Percentiles rank a stretch among this genome's conserved stretches.
phyloP scores from a whole-genome alignment of 2,888 invertebrate species.

The Ichneumon xanthorius region DNA sequence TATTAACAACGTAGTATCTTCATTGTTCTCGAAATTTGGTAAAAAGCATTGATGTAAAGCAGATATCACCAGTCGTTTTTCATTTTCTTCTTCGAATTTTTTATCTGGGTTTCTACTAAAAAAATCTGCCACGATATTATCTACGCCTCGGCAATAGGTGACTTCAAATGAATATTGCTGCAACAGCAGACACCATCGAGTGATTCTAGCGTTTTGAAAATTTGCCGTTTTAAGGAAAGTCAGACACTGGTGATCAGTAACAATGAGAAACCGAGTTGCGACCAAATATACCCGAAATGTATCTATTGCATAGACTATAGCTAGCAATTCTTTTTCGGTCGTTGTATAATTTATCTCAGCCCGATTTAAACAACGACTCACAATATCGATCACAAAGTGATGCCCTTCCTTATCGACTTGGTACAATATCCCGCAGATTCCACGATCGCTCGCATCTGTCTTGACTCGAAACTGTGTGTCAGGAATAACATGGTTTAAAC shows the following conservation, averaged over 20 bases:
- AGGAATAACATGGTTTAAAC: slow-evolving; percentile 49
- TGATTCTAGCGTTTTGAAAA: slow-evolving; percentile 3
- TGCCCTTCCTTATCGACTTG: slow-evolving; percentile 42
- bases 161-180: slow-evolving; percentile 47
- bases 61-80: not conserved
- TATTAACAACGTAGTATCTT: not conserved
- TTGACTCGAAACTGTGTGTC: slow-evolving; percentile 61
- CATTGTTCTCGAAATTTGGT: not conserved
- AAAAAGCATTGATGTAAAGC: not conserved
- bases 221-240: not conserved
- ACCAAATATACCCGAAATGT: slow-evolving; percentile 41
- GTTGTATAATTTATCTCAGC: slow-evolving; percentile 70
- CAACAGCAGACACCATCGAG: slow-evolving; percentile 3
- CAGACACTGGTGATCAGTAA: slow-evolving; percentile 25
- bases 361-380: slow-evolving; percentile 67
- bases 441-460: slow-evolving; percentile 59
- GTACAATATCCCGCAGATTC: slow-evolving; percentile 68
- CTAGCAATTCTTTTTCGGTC: slow-evolving; percentile 72
- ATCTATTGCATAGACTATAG: slow-evolving; percentile 46
- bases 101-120: slow-evolving; percentile 13
- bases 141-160: slow-evolving; percentile 36
- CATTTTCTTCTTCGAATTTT: slow-evolving; percentile 24
- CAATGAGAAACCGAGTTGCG: slow-evolving; percentile 14
- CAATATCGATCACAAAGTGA: slow-evolving; percentile 65
- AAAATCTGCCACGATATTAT: slow-evolving; percentile 40